Base-by-base conservation (phyloP, 2,888 invertebrate genomes). In the Nemotelus nigrinus region DNA sequence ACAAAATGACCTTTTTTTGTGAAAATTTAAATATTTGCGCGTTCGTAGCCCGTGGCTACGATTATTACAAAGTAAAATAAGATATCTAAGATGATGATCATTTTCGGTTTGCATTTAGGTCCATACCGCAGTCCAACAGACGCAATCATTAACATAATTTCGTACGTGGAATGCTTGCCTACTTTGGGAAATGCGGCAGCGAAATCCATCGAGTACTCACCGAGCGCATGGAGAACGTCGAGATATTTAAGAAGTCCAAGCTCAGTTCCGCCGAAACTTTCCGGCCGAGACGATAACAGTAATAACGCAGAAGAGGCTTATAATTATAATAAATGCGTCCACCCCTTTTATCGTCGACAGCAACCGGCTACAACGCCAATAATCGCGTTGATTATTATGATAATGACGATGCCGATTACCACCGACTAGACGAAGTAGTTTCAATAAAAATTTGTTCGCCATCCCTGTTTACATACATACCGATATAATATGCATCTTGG, bases 401-500 rank as follows among this genome's bases (percentile, higher is more conserved):
- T 67, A 58, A 55, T n/a, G 70, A 67, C 68, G 53, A 65, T 60
- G 60, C 48, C 63, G 74, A 74, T 63, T 63, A 63, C 70, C 57
- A 65, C 58, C 76, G 63, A 43, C 74, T 60, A 71, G 72, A 68
- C 67, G 76, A 48, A 55, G 71, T 48, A 74, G 74, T 74, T 74
- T 74, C 63, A 74, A 74, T 74, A 63, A 74, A 74, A 74, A 74
- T 74, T 74, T 74, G 74, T 63, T 74, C 63, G 47, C 10, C 63
- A 10, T 41, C 10, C 55, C 47, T 57, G 60, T 60, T 74, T 74
- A 63, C 63, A 60, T 60, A 48, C 70, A 55, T 70, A 55, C 39
- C 50, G 4, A 55, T n/a, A 70, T 55, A 70, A 70, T 6, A n/a
- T 77, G 57, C 58, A 58, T 76, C 44, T 25, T 77, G 68, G 58